Evolutionary conservation across 2,797 vertebrate species (phyloP).

Genomic region (Microcaecilia unicolor): DNA sequence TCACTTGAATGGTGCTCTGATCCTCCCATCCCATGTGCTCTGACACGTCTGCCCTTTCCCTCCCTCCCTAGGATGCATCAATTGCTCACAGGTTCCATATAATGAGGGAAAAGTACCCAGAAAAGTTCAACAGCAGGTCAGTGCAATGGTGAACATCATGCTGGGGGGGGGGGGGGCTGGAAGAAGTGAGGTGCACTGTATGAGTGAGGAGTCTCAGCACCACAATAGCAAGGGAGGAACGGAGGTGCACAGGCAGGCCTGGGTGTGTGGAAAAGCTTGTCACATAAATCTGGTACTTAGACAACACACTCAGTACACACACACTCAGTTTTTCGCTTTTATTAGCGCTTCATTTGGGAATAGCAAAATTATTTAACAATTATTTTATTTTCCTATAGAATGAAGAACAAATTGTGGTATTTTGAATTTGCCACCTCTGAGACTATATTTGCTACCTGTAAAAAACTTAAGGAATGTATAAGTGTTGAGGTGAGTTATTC

Average conservation of each 20-base stretch:
- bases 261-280: no score
- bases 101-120: constrained; percentile 87
- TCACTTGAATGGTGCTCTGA: no score
- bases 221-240: no score
- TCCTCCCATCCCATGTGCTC: background rate
- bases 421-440: constrained; percentile 90
- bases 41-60: background rate
- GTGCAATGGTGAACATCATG: no score
- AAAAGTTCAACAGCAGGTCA: constrained; percentile 92
- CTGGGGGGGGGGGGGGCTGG: no score
- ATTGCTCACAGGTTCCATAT: constrained; percentile 89
- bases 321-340: no score
- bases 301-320: no score
- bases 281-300: no score
- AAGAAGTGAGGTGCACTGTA: background rate
- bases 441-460: constrained; percentile 83
- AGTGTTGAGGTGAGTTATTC: constrained; percentile 69
- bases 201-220: background rate
- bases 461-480: constrained; percentile 75
- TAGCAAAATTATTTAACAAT: no score
- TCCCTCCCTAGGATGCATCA: constrained; percentile 72
- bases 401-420: constrained; percentile 95
- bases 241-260: no score
- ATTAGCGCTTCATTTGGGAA: no score
- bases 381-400: no score